Percentiles rank a stretch among this genome's conserved stretches.
Evolutionary conservation across 2,113 vertebrate species (phyloP).

Genomic region (Carlito syrichta): DNA sequence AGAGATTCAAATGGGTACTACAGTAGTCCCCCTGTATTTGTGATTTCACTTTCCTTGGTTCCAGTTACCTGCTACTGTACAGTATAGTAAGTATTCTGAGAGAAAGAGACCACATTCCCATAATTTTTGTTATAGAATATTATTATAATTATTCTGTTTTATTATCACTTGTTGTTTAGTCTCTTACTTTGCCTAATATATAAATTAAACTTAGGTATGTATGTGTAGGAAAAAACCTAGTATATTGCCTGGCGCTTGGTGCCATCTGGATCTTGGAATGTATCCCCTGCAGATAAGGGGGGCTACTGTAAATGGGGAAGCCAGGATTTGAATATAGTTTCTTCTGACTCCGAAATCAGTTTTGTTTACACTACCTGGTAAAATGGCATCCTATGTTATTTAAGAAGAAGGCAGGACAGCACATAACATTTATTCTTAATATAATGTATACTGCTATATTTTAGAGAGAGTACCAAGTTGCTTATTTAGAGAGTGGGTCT

Average conservation of each 20-base stretch:
- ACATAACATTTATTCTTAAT: not conserved
- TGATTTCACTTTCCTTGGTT: not conserved
- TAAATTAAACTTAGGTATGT: not conserved
- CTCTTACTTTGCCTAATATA: not conserved
- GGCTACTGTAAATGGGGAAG: not conserved
- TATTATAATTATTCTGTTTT: not conserved
- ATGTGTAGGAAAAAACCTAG: not conserved
- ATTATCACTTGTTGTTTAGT: not conserved
- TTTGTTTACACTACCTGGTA: not conserved
- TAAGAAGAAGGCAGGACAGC: not conserved
- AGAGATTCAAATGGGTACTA: not conserved
- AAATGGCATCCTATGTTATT: not conserved
- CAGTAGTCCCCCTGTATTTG: not conserved
- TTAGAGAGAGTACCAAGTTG: not conserved
- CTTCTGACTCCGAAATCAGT: not conserved
- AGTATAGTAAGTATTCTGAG: not conserved
- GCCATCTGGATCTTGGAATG: not conserved
- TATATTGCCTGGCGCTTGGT: not conserved
- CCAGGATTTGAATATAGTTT: not conserved
- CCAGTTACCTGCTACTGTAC: not conserved
- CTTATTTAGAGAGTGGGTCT: not conserved
- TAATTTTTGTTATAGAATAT: not conserved
- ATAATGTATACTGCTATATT: not conserved
- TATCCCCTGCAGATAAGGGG: not conserved
- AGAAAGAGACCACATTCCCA: not conserved